A percentile compares a stretch with the other conserved stretches of the same genome.
These are phyloP conservation scores for Tyria jacobaeae DNA, from an alignment of 2,888 invertebrate genomes.

Conservation along the genomic window DNA sequence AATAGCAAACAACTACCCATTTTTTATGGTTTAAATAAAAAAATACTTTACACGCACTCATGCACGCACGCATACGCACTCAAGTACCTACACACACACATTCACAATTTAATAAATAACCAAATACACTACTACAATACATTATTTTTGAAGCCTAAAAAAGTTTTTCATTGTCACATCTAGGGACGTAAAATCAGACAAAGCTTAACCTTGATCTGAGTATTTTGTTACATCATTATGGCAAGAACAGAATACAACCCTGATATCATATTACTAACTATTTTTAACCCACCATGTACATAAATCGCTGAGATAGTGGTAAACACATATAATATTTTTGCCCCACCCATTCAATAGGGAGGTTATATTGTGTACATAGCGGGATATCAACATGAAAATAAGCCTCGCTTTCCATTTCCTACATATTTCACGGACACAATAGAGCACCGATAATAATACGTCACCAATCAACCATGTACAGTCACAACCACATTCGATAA, in stretches of 20 bases:
- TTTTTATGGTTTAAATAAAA: too few species aligned
- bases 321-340: conserved; percentile 24
- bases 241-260: conserved; percentile 11
- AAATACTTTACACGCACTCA: too few species aligned
- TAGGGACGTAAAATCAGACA: not conserved
- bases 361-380: conserved; percentile 8
- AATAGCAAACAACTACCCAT: too few species aligned
- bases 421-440: conserved; percentile 45
- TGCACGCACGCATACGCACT: too few species aligned
- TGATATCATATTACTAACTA: conserved; percentile 8
- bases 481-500: conserved; percentile 20
- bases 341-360: conserved; percentile 12
- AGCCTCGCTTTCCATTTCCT: conserved; percentile 25
- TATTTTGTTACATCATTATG: conserved; percentile 16
- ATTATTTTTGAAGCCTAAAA: not conserved
- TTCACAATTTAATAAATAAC: too few species aligned
- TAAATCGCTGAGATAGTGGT: conserved; percentile 25
- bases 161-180: not conserved
- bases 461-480: conserved; percentile 44
- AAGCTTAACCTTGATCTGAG: not conserved
- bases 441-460: conserved; percentile 45
- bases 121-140: not conserved
- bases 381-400: conserved; percentile 48
- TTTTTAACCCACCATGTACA: conserved; percentile 20
- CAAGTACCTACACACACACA: too few species aligned